Evolutionary conservation across 1,140 invertebrate genomes (phyloP), one percentile per base, ranked within the genome.

Genomic region (Scaptomyza graminum): DNA sequence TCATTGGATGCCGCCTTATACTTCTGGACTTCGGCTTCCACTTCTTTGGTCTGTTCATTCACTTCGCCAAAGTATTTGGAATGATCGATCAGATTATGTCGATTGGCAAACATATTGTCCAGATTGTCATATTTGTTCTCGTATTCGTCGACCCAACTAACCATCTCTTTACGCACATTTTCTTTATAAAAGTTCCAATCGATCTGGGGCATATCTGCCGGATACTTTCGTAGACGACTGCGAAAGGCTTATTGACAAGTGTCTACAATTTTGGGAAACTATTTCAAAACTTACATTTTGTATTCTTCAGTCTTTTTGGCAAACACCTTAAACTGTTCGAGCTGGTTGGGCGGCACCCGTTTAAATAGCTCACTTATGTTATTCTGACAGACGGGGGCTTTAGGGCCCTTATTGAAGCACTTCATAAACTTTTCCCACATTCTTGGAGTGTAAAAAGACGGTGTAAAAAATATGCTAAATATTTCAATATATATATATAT

Each of bases 161-260:
- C 73, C 6, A 67, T 61, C 16, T 87, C 81, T 3, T 60, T 11
- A 0, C 81, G 72, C 9, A 90, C 90, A 67, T 81, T 90, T 1
- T 47, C 6, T 13, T 68, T 62, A 47, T 90, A 90, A 43, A 73
- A 87, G 0, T 67, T 51, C 89, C 89, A 90, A 61, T 90, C 84
- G 6, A 90, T 90, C 0, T 8, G n/a, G 0, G 90, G 90, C 71
- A 90, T 5, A 2, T 67, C 46, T 6, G 57, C 37, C 0, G 89
- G 84, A 73, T 67, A 81, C 12, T 77, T 90, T 5, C 54, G 44
- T 28, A 90, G 49, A 13, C 81, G 82, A 0, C 90, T 90, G 2
- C 4, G 0, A 15, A 13, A 8, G 44, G 16, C 15, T 8, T 54
- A 3, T 41, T 8, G 8, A 25, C n/a, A 25, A 25, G 4, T n/a